Base-by-base conservation (phyloP, 2,888 invertebrate species). In the Cryptus viduatorius region DNA sequence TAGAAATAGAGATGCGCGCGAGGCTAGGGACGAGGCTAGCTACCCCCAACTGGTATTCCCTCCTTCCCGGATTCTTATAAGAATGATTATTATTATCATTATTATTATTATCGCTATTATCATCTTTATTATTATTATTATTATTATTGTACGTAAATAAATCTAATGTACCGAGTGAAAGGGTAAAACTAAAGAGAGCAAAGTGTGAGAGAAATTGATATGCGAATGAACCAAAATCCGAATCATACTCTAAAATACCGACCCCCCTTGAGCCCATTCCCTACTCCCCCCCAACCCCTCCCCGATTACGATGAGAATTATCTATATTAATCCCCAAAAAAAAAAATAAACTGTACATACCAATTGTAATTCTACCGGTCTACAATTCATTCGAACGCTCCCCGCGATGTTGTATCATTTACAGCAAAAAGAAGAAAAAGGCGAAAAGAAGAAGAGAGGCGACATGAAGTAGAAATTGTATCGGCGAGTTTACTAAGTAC, bases 11-110 rank as follows among this genome's bases (percentile, higher is more conserved):
- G 69, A 88, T 86, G 87, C 90, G 92, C 91, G 90, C 93, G 93
- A 93, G 93, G 93, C 93, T 93, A 91, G 93, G 86, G 92, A 93
- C 93, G 93, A 93, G 92, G 92, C 93, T 93, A 93, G 93, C 92
- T 91, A 93, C 92, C 93, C 81, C 48, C 77, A 77, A 79, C 78
- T 84, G 81, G 82, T 72, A 79, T 84, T 71, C 76, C 77, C 76
- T 79, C 73, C 53, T 72, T 46, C 24, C 78, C 72, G 50, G 29
- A 75, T 31, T 78, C 46, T 65, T 65, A 19, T 84, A 78, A 81
- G 56, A 83, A 79, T 85, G 77, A 59, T 73, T 19, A 81, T 67
- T 19, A 73, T 73, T 12, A 46, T 24, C 42, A 73, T 73, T 67
- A 73, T 72, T 64, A 79, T 68, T 71, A 68, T 79, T 16, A 77